phyloP scores from a whole-genome alignment of 2,888 invertebrate species.

The Notodromas monacha region DNA sequence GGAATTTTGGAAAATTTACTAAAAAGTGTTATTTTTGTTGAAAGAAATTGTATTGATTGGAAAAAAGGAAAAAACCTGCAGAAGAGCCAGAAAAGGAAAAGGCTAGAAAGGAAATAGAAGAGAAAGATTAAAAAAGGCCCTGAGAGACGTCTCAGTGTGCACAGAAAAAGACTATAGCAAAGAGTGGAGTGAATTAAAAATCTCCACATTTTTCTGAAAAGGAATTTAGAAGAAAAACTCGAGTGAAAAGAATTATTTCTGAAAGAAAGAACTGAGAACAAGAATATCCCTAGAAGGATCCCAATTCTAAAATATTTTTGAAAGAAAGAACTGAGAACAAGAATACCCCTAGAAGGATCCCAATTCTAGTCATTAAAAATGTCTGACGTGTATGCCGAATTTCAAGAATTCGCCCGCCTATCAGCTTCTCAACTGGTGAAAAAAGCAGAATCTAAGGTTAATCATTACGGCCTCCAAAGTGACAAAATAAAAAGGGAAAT shows the following conservation, averaged over 20 bases:
- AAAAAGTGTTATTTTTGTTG: too few relatives aligned
- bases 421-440: constrained; percentile 2
- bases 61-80: too few relatives aligned
- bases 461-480: background rate
- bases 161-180: constrained; percentile 2
- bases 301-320: too few relatives aligned
- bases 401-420: constrained; percentile 4
- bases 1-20: constrained; percentile 4
- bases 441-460: constrained; percentile 4
- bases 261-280: too few relatives aligned
- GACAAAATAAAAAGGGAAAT: constrained; percentile 4
- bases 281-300: too few relatives aligned
- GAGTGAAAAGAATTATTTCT: constrained; percentile 4
- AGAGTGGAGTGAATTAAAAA: constrained; percentile 4
- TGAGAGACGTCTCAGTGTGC: too few relatives aligned
- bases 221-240: constrained; percentile 4
- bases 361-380: constrained; percentile 4
- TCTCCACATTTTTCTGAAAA: constrained; percentile 4
- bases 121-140: too few relatives aligned
- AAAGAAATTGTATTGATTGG: too few relatives aligned
- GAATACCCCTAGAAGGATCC: constrained; percentile 4
- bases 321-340: constrained; percentile 4
- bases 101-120: too few relatives aligned
- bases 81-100: too few relatives aligned
- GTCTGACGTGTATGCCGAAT: constrained; percentile 4